These are phyloP conservation scores for Emys orbicularis DNA, from an alignment of 2,797 vertebrate genomes.

Conservation along the genomic window DNA sequence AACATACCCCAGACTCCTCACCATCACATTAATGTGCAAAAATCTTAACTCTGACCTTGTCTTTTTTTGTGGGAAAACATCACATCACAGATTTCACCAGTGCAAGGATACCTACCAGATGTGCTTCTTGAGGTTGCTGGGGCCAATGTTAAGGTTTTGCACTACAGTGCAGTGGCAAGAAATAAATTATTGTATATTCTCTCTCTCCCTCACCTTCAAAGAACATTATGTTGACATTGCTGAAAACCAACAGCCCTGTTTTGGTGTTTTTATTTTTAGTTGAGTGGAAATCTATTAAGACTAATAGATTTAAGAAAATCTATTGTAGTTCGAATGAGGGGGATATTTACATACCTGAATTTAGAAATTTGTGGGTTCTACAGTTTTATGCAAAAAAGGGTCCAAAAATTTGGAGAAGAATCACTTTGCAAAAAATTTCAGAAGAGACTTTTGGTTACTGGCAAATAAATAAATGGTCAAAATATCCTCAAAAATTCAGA, in stretches of 20 bases:
- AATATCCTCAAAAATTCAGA: neutral
- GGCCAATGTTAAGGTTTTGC: neutral
- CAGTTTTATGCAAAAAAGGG: neutral
- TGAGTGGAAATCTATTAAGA: neutral
- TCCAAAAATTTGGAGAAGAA: neutral
- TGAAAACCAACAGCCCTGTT: neutral
- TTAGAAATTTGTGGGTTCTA: neutral
- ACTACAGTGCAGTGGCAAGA: neutral
- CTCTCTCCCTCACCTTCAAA: neutral
- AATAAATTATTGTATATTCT: neutral
- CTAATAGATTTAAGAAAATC: neutral
- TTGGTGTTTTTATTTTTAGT: neutral
- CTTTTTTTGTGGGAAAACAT: neutral
- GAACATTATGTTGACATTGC: neutral
- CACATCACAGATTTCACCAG: neutral
- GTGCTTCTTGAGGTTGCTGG: neutral
- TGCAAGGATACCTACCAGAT: neutral
- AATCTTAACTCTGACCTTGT: neutral
- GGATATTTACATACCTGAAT: neutral
- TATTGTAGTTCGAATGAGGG: neutral
- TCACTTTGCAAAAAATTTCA: neutral
- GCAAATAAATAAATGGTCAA: neutral
- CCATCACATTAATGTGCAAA: neutral
- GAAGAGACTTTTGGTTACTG: neutral
- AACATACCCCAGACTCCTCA: neutral